Percentiles rank a stretch among this genome's conserved stretches.
Conservation (phyloP, 2,113 vertebrate genomes). For the Sorex fumeus region DNA sequence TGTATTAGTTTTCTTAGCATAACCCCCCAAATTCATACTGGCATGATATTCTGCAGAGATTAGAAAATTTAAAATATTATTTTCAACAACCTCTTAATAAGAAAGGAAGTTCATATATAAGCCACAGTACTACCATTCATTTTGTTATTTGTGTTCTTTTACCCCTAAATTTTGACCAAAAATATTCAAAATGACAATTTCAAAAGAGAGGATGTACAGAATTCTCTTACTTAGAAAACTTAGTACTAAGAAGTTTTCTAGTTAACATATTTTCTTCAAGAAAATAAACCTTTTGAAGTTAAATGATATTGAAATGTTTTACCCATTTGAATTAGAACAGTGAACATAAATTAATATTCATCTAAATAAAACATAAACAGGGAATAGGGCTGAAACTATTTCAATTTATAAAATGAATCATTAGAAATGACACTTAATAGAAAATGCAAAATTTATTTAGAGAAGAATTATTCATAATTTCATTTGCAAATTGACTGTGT, state of each 20-base stretch:
- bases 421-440: conserved; percentile 10
- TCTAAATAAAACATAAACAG: too few species aligned
- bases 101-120: background rate
- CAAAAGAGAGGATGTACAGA: background rate
- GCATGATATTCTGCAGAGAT: background rate
- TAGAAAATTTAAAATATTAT: background rate
- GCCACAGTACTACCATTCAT: background rate
- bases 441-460: conserved; percentile 14
- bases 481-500: background rate
- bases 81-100: background rate
- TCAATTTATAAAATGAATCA: conserved; percentile 12
- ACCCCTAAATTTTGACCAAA: background rate
- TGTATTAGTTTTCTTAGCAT: background rate
- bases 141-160: background rate
- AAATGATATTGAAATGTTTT: background rate
- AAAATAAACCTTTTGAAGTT: conserved; percentile 19
- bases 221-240: conserved; percentile 5
- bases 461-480: conserved; percentile 17
- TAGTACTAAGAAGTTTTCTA: background rate
- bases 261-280: background rate
- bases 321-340: background rate
- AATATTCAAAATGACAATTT: conserved; percentile 26
- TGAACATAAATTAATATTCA: background rate
- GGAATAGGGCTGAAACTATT: background rate
- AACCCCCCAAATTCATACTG: background rate